Conservation (phyloP, 1,140 invertebrate genomes). For the Penaeus japonicus region DNA sequence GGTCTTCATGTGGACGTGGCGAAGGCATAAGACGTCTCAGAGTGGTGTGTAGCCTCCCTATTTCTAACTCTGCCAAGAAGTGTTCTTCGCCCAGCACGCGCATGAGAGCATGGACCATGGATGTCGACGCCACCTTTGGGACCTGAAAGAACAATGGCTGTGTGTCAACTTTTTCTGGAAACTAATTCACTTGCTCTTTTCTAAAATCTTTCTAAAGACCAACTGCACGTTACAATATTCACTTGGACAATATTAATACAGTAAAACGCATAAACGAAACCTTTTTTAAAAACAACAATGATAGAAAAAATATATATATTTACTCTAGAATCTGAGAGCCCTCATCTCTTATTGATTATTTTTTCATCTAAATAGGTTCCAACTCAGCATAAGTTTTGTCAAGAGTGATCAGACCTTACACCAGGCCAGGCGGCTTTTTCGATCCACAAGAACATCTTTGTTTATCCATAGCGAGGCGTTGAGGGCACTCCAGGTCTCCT, state of each 20-base stretch:
- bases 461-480: neutral
- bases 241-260: too few species aligned
- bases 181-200: neutral
- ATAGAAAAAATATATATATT: too few species aligned
- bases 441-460: constrained; percentile 11
- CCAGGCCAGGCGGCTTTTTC: neutral
- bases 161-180: neutral
- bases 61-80: neutral
- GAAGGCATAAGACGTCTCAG: constrained; percentile 38
- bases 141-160: neutral
- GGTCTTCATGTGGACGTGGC: neutral
- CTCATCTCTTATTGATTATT: neutral
- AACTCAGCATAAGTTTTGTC: neutral
- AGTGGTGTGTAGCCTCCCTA: constrained; percentile 4
- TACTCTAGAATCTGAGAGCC: too few species aligned
- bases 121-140: constrained; percentile 43
- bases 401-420: constrained; percentile 7
- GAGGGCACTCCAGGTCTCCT: neutral
- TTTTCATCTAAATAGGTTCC: too few species aligned
- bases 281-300: too few species aligned
- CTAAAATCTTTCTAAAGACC: neutral
- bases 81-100: neutral
- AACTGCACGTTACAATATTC: neutral
- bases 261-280: too few species aligned
- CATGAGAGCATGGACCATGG: constrained; percentile 37